Base-by-base conservation (phyloP, 2,888 invertebrate genomes). In the Leptarthrus brevirostris region DNA sequence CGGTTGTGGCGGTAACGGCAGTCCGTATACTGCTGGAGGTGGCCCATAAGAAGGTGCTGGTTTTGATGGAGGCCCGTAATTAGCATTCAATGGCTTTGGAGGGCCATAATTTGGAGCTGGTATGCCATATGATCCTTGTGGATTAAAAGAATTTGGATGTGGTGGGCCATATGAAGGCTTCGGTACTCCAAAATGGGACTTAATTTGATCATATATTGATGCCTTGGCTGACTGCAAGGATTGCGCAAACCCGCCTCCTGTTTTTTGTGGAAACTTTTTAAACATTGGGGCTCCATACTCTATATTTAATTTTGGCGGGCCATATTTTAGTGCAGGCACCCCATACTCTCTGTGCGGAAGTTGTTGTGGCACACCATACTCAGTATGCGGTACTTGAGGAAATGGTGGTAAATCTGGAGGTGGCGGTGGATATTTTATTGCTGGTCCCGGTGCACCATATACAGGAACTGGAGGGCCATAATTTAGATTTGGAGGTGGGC, bases 391-490 rank as follows among this genome's bases (percentile, higher is more conserved):
- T 0, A 87, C 85, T 49, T 80, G 79, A 61, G 83, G 80, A 14
- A 85, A 83, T 40, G 86, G 85, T 36, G 85, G 85, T 52, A 86
- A 81, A 78, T 86, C 86, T 22, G 87, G 86, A 8, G 86, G 85
- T 34, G 86, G 87, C 58, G 82, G 82, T n/a, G 86, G 86, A 79
- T 86, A 86, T 54, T 85, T 84, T 2, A 82, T 54, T 4, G 52
- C 80, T 6, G 86, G 85, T 54, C 84, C 86, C 3, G 89, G 89
- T 0, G 87, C 87, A 71, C 89, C 89, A 80, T 90, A 90, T 0
- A 90, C 86, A 18, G 69, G 89, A 1, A 87, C 84, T 1, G 89
- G 89, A 12, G 86, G 82, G 74, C 87, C 88, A 82, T 86, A 80
- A 84, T 88, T 86, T 72, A 30, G 80, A 73, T 85, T 84, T 61